Evolutionary conservation across 2,888 invertebrate species (phyloP).

Genomic region (Danaus chrysippus): DNA sequence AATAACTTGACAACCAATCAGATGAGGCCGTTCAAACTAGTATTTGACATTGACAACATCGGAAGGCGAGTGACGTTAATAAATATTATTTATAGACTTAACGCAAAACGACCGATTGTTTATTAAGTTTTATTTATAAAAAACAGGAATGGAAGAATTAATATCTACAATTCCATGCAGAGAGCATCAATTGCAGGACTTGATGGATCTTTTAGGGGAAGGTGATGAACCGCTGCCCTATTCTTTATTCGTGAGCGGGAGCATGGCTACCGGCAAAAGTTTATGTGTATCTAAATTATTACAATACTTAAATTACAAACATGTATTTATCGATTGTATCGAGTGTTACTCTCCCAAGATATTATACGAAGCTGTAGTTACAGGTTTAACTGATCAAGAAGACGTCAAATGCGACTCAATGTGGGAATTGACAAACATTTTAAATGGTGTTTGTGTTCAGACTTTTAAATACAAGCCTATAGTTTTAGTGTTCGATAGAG

Average conservation of each 20-base stretch:
- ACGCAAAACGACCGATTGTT: no score
- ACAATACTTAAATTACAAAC: slow-evolving; percentile 75
- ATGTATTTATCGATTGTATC: slow-evolving; percentile 86
- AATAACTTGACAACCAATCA: background rate
- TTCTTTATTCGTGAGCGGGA: slow-evolving; percentile 89
- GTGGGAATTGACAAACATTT: slow-evolving; percentile 80
- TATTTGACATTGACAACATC: background rate
- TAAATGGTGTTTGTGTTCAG: slow-evolving; percentile 57
- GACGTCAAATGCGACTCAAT: slow-evolving; percentile 82
- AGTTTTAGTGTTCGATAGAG: slow-evolving; percentile 87
- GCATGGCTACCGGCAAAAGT: slow-evolving; percentile 91
- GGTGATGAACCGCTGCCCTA: slow-evolving; percentile 82
- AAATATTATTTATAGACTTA: background rate
- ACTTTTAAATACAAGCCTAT: slow-evolving; percentile 62
- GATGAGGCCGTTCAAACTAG: background rate
- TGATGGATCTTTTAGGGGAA: slow-evolving; percentile 75
- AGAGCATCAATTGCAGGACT: slow-evolving; percentile 65
- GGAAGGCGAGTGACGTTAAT: background rate
- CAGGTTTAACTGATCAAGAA: slow-evolving; percentile 67
- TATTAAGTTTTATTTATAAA: no score
- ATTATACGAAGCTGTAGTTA: slow-evolving; percentile 86
- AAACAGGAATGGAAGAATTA: slow-evolving; percentile 67
- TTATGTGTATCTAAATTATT: slow-evolving; percentile 82
- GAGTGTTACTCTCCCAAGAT: slow-evolving; percentile 89
- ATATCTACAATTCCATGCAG: slow-evolving; percentile 70